Evolutionary conservation across 2,113 vertebrate species (phyloP).

Genomic region (Pseudorasbora parva): DNA sequence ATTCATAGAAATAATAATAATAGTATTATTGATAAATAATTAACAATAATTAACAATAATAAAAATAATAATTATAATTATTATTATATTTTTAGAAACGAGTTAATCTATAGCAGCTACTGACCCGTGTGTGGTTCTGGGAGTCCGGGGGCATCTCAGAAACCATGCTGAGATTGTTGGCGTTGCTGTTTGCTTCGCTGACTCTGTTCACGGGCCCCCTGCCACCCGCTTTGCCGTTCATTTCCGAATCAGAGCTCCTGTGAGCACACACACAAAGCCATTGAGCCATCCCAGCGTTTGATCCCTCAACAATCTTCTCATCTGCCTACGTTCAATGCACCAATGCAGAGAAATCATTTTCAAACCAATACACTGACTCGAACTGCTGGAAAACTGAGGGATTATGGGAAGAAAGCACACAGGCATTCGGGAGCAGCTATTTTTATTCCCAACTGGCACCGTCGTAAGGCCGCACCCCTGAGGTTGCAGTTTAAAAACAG

Average conservation of each 20-base stretch:
- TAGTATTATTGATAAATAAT: too few relatives aligned
- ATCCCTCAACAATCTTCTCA: background rate
- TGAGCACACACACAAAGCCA: slow-evolving; percentile 45
- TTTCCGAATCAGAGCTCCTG: slow-evolving; percentile 78
- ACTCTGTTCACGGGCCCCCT: slow-evolving; percentile 69
- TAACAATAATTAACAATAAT: background rate
- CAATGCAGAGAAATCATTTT: slow-evolving; percentile 22
- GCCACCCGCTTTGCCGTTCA: slow-evolving; percentile 82
- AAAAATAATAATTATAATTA: background rate
- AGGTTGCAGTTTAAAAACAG: slow-evolving; percentile 59
- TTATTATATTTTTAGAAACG: background rate
- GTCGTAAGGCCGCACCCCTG: slow-evolving; percentile 59
- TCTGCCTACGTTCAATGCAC: background rate
- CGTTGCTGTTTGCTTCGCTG: slow-evolving; percentile 74
- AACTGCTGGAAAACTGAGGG: slow-evolving; percentile 25
- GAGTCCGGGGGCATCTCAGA: slow-evolving; percentile 78
- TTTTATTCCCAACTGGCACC: slow-evolving; percentile 57
- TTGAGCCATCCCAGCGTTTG: slow-evolving; percentile 15
- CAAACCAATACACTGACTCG: slow-evolving; percentile 12
- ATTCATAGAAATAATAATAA: too few relatives aligned
- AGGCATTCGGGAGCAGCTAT: slow-evolving; percentile 53
- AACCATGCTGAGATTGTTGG: slow-evolving; percentile 84
- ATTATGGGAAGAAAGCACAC: slow-evolving; percentile 48
- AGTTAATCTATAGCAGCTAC: slow-evolving; percentile 47
- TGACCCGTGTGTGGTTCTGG: slow-evolving; percentile 79